These are phyloP conservation scores for Ochropleura plecta DNA, from an alignment of 2,888 invertebrate genomes.

Conservation along the genomic window DNA sequence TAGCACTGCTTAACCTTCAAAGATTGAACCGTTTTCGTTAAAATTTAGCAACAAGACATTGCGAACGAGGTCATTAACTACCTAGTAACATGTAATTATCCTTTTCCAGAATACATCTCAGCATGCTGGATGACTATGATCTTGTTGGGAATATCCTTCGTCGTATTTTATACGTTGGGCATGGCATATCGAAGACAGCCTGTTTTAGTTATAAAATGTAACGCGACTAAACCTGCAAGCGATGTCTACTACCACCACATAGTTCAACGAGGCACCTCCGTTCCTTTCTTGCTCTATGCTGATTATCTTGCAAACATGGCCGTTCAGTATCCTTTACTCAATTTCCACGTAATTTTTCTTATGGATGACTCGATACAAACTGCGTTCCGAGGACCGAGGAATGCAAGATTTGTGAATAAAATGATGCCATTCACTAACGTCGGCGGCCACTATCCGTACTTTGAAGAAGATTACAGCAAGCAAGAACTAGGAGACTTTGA, in stretches of 20 bases:
- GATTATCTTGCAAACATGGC: slow-evolving; percentile 81
- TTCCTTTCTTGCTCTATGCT: slow-evolving; percentile 75
- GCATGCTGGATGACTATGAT: slow-evolving; percentile 86
- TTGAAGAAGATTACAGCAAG: slow-evolving; percentile 70
- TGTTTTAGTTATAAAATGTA: slow-evolving; percentile 75
- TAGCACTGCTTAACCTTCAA: background rate
- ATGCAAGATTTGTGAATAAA: slow-evolving; percentile 73
- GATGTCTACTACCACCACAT: slow-evolving; percentile 82
- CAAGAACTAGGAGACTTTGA: slow-evolving; percentile 76
- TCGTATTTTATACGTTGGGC: slow-evolving; percentile 81
- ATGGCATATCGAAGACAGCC: slow-evolving; percentile 77
- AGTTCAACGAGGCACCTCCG: slow-evolving; percentile 70
- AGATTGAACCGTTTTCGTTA: background rate
- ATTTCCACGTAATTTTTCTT: slow-evolving; percentile 81
- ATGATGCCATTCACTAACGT: slow-evolving; percentile 68
- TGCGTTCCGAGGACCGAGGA: slow-evolving; percentile 66
- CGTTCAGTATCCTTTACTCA: slow-evolving; percentile 75
- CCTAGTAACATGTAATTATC: background rate
- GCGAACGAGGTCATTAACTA: background rate
- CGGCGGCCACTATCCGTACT: slow-evolving; percentile 51
- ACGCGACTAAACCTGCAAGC: slow-evolving; percentile 74
- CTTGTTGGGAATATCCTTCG: slow-evolving; percentile 80
- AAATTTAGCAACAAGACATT: background rate
- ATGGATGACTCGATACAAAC: slow-evolving; percentile 77
- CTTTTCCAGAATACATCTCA: slow-evolving; percentile 82